Percentiles rank a stretch among this genome's conserved stretches.
These are phyloP conservation scores for Clivina fossor DNA, from an alignment of 2,888 invertebrate species.

Conservation along the genomic window DNA sequence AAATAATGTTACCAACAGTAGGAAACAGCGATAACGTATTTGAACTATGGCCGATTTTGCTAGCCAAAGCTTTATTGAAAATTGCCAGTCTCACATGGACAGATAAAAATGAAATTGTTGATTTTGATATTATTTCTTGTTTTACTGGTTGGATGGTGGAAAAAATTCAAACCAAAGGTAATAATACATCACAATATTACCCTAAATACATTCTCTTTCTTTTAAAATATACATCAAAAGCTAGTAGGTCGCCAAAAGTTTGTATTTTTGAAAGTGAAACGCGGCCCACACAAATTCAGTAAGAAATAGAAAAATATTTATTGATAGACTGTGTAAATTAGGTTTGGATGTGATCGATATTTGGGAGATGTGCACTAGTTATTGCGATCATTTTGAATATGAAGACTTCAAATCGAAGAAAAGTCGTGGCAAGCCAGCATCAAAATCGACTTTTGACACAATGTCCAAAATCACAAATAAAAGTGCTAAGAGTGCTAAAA, in stretches of 20 bases:
- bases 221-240: too few species aligned
- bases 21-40: conserved; percentile 41
- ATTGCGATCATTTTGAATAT: conserved; percentile 43
- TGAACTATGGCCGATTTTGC: conserved; percentile 56
- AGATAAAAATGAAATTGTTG: conserved; percentile 47
- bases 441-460: conserved; percentile 10
- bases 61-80: conserved; percentile 55
- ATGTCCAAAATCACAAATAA: conserved; percentile 3
- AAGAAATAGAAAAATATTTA: too few species aligned
- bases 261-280: too few species aligned
- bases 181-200: too few species aligned
- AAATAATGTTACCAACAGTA: conserved; percentile 50
- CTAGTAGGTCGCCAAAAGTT: too few species aligned
- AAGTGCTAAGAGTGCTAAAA: conserved; percentile 15
- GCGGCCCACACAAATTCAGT: too few species aligned
- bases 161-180: conserved; percentile 43
- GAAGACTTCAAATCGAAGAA: not conserved
- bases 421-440: conserved; percentile 12
- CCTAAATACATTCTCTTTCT: too few species aligned
- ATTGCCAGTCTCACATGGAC: conserved; percentile 52
- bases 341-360: conserved; percentile 40
- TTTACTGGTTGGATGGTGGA: conserved; percentile 54
- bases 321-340: too few species aligned
- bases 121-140: conserved; percentile 53
- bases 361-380: conserved; percentile 46